Base-by-base conservation (phyloP, 2,797 vertebrate genomes). In the Coregonus sp. region DNA sequence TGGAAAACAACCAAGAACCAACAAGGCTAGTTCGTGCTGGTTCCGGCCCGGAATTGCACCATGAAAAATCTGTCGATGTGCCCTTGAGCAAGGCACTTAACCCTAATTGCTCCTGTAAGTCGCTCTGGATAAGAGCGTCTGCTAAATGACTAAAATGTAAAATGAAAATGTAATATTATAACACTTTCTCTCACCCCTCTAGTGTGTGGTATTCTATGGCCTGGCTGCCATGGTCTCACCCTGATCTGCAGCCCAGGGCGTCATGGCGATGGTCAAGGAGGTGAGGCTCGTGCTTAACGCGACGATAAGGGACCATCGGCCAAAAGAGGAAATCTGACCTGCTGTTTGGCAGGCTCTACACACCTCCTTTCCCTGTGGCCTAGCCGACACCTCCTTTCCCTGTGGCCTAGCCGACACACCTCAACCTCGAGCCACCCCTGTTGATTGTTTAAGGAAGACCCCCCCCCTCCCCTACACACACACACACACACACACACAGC, bases 401-500 rank as follows among this genome's bases (percentile, higher is more conserved):
- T 25, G 25, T 25, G 25, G 25, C 25, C 25, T 25, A 25, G 25
- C 25, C 25, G 25, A 25, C 25, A 25, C 25, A 25, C 25, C 29
- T 54, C 52, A 70, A 72, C 67, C 47, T 50, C 20, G 11, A 6
- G 65, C 67, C 71, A 66, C 73, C 72, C 25, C 72, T 73, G 59
- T 51, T 77, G 77, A 86, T 85, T 80, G 75, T 77, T 82, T 85
- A 63, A 77, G 79, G 78, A 81, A 84, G 66, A 66, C 73, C 63
- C 70, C 66, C 73, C 29, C 4, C 72, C 68, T 33, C 70, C 65
- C 75, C 25, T 25, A 25, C 25, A 25, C 25, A 25, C 25, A 25
- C 25, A 25, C 20, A 35, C 5, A 4, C 56, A 37, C 15, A 50
- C n/a, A 33, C 76, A 52, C 70, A 37, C 50, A 25, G 72, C 78